Evolutionary conservation across 2,888 invertebrate genomes (phyloP), one percentile per base, ranked within the genome.

Genomic region (Scaptomyza polygonia): DNA sequence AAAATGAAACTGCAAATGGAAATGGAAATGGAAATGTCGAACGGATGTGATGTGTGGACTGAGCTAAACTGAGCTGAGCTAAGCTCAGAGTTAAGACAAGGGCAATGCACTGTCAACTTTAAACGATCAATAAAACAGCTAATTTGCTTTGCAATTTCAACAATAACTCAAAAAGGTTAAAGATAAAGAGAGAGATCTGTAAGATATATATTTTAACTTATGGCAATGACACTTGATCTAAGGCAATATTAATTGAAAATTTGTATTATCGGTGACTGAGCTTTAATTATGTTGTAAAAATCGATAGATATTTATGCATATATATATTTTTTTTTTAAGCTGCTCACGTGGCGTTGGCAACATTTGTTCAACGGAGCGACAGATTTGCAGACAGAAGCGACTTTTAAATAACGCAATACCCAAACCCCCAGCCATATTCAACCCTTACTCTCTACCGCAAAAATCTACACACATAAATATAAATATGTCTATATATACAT

Each of bases 361-460:
- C 57, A 42, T 49, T 40, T 64, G 66, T 16, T 8, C 65, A 64
- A 7, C 49, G 11, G 34, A 43, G 58, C 49, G 61, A 67, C 43
- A 59, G 27, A 62, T 73, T 70, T 21, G 53, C 69, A 67, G 79
- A 69, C 77, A 72, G 76, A 42, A 63, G 58, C 57, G 63, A 76
- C 52, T 75, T 71, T 73, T 73, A 73, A 73, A 73, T 70, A 70
- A 72, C 70, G 58, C 74, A 69, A 39, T 18, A n/a, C 43, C 14
- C 63, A n/a, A 34, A 12, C 27, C 14, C 4, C 47, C 27, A 7
- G n/a, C 9, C 9, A 29, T 25, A 32, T n/a, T 30, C n/a, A 3
- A 34, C 12, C 12, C 5, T 5, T 4, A 32, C 5, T 4, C 14
- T 12, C 25, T 30, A n/a, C n/a, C n/a, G 9, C 14, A 9, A 16